These are phyloP conservation scores for Triplophysa siluroides DNA, from an alignment of 2,113 vertebrate species.

Conservation along the genomic window DNA sequence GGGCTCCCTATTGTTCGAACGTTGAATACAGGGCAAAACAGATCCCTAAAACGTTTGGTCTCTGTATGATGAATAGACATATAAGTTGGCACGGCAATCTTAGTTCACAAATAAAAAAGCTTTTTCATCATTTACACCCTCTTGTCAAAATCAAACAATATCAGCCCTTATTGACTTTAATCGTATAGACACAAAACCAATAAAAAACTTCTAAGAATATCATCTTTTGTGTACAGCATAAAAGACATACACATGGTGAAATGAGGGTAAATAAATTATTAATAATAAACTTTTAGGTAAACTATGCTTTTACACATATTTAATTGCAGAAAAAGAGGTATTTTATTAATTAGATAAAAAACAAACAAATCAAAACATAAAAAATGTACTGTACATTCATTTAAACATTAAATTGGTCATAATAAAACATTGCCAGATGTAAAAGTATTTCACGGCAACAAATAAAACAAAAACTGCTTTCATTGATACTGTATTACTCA, in stretches of 20 bases:
- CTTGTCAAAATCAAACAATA: too few species aligned
- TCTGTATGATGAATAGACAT: not conserved
- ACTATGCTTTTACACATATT: not conserved
- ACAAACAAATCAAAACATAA: slow-evolving; percentile 57
- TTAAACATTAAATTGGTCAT: slow-evolving; percentile 43
- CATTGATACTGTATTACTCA: not conserved
- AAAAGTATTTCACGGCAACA: not conserved
- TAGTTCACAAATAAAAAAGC: too few species aligned
- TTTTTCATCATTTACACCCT: too few species aligned
- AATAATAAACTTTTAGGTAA: too few species aligned
- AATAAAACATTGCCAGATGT: slow-evolving; percentile 20
- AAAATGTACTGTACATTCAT: slow-evolving; percentile 60
- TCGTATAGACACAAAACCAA: too few species aligned
- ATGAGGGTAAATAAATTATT: too few species aligned
- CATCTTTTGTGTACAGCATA: too few species aligned
- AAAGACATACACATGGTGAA: too few species aligned
- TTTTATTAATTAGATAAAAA: slow-evolving; percentile 76
- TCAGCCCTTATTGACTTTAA: too few species aligned
- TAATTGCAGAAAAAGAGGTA: slow-evolving; percentile 49
- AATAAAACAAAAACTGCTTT: slow-evolving; percentile 13
- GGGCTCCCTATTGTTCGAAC: not conserved
- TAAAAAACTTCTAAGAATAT: too few species aligned
- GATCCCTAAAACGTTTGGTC: not conserved
- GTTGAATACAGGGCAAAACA: not conserved
- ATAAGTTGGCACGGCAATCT: not conserved